Percentiles rank a stretch among this genome's conserved stretches.
Evolutionary conservation across 2,113 vertebrate genomes (phyloP).

Genomic region (Nerophis ophidion): DNA sequence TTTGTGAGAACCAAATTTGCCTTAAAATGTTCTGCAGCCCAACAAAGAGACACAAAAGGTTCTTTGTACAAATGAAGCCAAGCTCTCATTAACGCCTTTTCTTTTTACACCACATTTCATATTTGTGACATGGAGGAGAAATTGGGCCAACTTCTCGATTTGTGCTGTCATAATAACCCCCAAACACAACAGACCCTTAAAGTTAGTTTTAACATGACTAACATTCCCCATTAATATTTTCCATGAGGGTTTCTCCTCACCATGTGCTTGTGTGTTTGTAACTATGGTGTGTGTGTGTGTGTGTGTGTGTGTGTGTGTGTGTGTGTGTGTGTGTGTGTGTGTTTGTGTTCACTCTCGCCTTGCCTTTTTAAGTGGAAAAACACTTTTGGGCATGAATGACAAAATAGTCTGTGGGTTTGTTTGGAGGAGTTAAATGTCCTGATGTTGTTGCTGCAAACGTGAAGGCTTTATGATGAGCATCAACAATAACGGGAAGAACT

Average conservation of each 20-base stretch:
- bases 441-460: constrained; percentile 13
- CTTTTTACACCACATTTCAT: constrained; percentile 18
- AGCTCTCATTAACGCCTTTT: constrained; percentile 34
- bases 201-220: constrained; percentile 45
- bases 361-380: constrained; percentile 26
- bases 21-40: constrained; percentile 2
- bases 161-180: constrained; percentile 28
- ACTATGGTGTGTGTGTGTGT: constrained; percentile 18
- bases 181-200: constrained; percentile 4
- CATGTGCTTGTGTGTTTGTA: constrained; percentile 10
- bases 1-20: background rate
- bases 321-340: constrained; percentile 13
- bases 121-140: constrained; percentile 31
- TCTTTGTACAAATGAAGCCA: constrained; percentile 19
- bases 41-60: background rate
- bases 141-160: constrained; percentile 32
- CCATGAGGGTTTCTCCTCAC: constrained; percentile 4
- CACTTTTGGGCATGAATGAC: constrained; percentile 3
- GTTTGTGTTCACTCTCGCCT: constrained; percentile 13
- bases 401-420: constrained; percentile 33
- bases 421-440: constrained; percentile 15
- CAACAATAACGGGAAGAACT: constrained; percentile 30
- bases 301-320: constrained; percentile 4
- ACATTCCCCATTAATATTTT: constrained; percentile 43
- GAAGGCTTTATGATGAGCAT: constrained; percentile 20